Evolutionary conservation across 1,140 invertebrate genomes (phyloP).

Genomic region (Andricus grossulariae): DNA sequence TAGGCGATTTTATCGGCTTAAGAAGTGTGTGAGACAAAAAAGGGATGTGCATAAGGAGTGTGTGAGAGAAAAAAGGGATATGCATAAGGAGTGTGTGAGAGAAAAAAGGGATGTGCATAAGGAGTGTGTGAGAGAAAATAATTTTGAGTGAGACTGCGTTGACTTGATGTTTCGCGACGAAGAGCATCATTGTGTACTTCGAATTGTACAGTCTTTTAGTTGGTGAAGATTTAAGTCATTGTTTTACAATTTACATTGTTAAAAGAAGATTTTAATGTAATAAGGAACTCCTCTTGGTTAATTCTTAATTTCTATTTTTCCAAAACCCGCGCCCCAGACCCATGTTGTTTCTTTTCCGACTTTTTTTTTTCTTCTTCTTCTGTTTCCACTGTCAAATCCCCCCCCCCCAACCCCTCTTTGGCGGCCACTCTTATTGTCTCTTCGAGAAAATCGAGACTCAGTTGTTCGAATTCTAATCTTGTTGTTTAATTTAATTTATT

Average conservation of each 20-base stretch:
- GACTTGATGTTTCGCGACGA: slow-evolving; percentile 59
- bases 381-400: background rate
- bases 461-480: no score
- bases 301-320: slow-evolving; percentile 18
- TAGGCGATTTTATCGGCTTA: slow-evolving; percentile 29
- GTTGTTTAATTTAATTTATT: no score
- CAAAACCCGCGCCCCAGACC: background rate
- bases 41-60: no score
- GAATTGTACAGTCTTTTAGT: slow-evolving; percentile 71
- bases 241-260: slow-evolving; percentile 68
- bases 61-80: slow-evolving; percentile 41
- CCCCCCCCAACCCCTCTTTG: background rate
- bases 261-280: slow-evolving; percentile 51
- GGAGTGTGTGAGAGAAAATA: slow-evolving; percentile 44
- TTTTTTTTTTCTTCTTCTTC: background rate
- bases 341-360: background rate
- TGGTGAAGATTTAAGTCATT: slow-evolving; percentile 71
- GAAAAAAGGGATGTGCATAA: slow-evolving; percentile 38
- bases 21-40: background rate
- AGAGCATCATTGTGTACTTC: slow-evolving; percentile 64
- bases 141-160: slow-evolving; percentile 53
- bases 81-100: no score
- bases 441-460: no score
- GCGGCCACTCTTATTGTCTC: no score
- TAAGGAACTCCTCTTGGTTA: slow-evolving; percentile 28